Evolutionary conservation across 1,140 invertebrate genomes (phyloP).

Genomic region (Diorhabda elongata): DNA sequence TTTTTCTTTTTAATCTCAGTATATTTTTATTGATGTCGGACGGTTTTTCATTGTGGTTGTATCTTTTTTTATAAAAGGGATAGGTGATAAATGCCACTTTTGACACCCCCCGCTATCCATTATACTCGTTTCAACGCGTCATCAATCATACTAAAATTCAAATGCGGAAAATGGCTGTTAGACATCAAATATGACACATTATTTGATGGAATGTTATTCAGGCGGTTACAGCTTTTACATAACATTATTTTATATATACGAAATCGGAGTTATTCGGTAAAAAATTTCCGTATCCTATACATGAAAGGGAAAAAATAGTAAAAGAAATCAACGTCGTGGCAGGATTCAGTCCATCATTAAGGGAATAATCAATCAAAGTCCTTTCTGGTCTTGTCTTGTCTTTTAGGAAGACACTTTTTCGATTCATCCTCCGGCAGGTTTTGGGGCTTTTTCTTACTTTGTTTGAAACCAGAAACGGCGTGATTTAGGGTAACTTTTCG

Average conservation of each 20-base stretch:
- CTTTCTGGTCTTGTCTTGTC: too few species aligned
- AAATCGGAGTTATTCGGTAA: background rate
- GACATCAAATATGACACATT: slow-evolving; percentile 13
- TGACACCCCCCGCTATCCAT: slow-evolving; percentile 28
- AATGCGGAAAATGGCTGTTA: slow-evolving; percentile 25
- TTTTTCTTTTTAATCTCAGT: too few species aligned
- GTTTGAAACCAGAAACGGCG: slow-evolving; percentile 10
- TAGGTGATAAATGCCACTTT: slow-evolving; percentile 21
- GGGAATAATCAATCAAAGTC: slow-evolving; percentile 22
- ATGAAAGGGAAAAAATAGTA: background rate
- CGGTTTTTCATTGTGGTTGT: background rate
- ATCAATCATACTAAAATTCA: slow-evolving; percentile 33
- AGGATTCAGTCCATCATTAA: slow-evolving; percentile 22
- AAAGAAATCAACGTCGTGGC: slow-evolving; percentile 5
- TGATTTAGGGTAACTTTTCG: slow-evolving; percentile 20
- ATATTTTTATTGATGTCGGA: background rate
- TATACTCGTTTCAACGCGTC: slow-evolving; percentile 26
- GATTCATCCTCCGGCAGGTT: background rate
- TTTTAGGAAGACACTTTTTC: too few species aligned
- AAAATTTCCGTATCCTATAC: too few species aligned
- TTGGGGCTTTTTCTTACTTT: slow-evolving; percentile 22
- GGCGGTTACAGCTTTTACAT: background rate
- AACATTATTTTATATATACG: background rate
- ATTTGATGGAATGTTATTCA: slow-evolving; percentile 6
- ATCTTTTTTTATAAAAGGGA: background rate